These are phyloP conservation scores for Plagodis pulveraria DNA, from an alignment of 2,888 invertebrate genomes.

Conservation along the genomic window DNA sequence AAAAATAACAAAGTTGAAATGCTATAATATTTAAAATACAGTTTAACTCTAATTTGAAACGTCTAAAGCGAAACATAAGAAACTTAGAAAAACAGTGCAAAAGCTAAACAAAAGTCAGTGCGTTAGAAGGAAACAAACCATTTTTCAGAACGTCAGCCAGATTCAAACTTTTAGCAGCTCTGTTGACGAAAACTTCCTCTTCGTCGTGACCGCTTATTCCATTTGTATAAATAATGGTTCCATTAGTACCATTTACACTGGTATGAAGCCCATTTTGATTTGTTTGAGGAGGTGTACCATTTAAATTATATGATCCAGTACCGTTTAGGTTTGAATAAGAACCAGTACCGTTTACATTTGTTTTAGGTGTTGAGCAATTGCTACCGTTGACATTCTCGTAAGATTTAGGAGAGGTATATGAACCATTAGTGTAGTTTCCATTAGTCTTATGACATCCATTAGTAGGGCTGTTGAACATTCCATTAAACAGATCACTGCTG, in stretches of 20 bases:
- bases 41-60: too few species aligned
- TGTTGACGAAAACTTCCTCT: constrained; percentile 52
- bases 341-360: background rate
- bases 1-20: too few species aligned
- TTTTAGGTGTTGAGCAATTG: background rate
- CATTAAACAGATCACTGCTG: constrained; percentile 56
- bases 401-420: constrained; percentile 26
- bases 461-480: constrained; percentile 46
- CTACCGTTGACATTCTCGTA: constrained; percentile 39
- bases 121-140: constrained; percentile 78
- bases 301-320: constrained; percentile 13
- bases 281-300: constrained; percentile 33
- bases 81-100: constrained; percentile 35
- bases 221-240: constrained; percentile 31
- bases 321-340: constrained; percentile 5
- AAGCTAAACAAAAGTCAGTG: constrained; percentile 54
- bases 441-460: constrained; percentile 38
- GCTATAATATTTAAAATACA: too few species aligned
- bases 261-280: constrained; percentile 3
- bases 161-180: constrained; percentile 48
- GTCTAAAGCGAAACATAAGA: too few species aligned
- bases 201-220: constrained; percentile 50
- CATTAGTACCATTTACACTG: constrained; percentile 37
- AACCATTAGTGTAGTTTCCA: constrained; percentile 49
- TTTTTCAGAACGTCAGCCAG: constrained; percentile 69